These are phyloP conservation scores for Lathamus discolor DNA, from an alignment of 2,113 vertebrate species.

Conservation along the genomic window DNA sequence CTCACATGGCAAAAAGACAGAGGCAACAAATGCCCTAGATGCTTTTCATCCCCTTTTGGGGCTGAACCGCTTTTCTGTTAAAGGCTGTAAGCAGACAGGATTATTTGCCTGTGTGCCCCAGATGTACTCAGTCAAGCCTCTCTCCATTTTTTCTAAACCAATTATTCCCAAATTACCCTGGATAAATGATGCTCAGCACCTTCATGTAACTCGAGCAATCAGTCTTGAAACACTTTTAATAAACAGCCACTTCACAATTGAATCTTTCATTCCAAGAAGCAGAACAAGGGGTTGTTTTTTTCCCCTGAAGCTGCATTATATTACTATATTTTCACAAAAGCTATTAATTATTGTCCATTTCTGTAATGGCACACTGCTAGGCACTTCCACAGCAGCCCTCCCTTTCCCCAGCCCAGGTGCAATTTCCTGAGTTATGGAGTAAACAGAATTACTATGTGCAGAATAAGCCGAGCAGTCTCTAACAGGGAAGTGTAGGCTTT, in stretches of 20 bases:
- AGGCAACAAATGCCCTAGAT: not conserved
- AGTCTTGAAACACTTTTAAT: not conserved
- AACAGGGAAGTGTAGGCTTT: not conserved
- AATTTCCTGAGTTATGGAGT: conserved; percentile 30
- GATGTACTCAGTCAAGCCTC: not conserved
- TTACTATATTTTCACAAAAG: not conserved
- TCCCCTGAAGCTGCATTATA: not conserved
- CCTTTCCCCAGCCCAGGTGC: not conserved
- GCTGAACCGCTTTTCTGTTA: not conserved
- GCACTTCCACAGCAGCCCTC: not conserved
- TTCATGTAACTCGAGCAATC: not conserved
- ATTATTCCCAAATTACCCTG: not conserved
- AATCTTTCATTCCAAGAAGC: conserved; percentile 11
- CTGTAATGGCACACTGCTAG: not conserved
- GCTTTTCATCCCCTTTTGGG: not conserved
- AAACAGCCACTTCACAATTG: not conserved
- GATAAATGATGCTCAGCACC: not conserved
- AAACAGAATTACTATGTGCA: not conserved
- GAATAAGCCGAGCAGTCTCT: not conserved
- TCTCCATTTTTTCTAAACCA: not conserved
- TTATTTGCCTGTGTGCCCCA: not conserved
- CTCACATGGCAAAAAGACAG: not conserved
- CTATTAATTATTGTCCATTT: not conserved
- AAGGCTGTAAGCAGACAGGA: not conserved
- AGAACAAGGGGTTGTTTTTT: not conserved